phyloP scores from a whole-genome alignment of 2,888 invertebrate genomes.

The Hofmannophila pseudospretella region DNA sequence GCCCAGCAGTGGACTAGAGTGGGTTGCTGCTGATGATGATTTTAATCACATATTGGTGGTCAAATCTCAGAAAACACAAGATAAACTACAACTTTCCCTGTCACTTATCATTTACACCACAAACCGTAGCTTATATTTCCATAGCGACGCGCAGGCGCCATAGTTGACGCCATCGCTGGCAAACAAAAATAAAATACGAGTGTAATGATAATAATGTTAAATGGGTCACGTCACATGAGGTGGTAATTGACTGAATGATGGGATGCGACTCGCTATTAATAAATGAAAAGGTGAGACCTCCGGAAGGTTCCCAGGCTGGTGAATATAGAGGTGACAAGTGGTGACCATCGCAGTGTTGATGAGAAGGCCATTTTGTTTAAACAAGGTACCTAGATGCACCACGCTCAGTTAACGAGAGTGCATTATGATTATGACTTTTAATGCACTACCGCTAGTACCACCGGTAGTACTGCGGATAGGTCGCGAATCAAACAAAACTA shows the following conservation, averaged over 20 bases:
- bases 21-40: no score
- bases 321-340: no score
- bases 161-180: constrained; percentile 50
- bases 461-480: no score
- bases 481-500: no score
- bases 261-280: constrained; percentile 3
- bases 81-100: no score
- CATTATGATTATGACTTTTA: no score
- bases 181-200: constrained; percentile 32
- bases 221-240: constrained; percentile 38
- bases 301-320: constrained; percentile 5
- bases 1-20: no score
- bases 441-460: no score
- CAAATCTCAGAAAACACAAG: no score
- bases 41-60: no score
- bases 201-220: constrained; percentile 34
- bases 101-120: constrained; percentile 19
- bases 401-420: no score
- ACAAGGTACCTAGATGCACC: no score
- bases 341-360: constrained; percentile 4
- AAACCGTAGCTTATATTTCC: constrained; percentile 25
- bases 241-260: constrained; percentile 18
- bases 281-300: constrained; percentile 14
- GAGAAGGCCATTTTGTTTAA: constrained; percentile 6
- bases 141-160: constrained; percentile 41